Evolutionary conservation across 2,888 invertebrate species (phyloP), one percentile per base, ranked within the genome.

Genomic region (Diarsia dahlii): DNA sequence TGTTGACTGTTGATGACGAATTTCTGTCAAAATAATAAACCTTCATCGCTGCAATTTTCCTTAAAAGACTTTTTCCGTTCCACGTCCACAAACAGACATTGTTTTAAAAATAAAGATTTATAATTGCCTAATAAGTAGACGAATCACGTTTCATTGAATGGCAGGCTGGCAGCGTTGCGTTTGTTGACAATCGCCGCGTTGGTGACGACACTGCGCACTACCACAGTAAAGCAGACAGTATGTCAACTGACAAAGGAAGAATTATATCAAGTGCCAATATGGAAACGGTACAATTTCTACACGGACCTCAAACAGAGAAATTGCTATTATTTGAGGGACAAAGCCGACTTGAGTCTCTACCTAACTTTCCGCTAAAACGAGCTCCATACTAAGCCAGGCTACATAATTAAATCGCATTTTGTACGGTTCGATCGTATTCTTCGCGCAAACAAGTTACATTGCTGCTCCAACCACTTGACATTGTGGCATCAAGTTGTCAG

Each of bases 81-180:
- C 52, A 71, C 48, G 70, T 65, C 39, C 34, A 67, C 83, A 81
- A 86, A 85, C 75, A 74, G 71, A 88, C 80, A 76, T 83, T 68
- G 84, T 84, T 76, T 84, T 45, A 81, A 76, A 80, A 84, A 88
- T 80, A 80, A 81, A 85, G 79, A 82, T 83, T 89, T 87, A 86
- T 91, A 89, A 92, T 90, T 89, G 88, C 89, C 85, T 90, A 89
- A 90, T 92, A 91, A 89, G 90, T 90, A 91, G 92, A 92, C 91
- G 88, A 91, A 91, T 91, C 92, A 92, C 91, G 92, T 93, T 92
- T 88, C 89, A 89, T 91, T 90, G 89, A 91, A 85, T 85, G 84
- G 87, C 82, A 82, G 89, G 91, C 85, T 85, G 84, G 87, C 82
- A 82, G 81, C 85, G 87, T 90, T 87, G 89, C 88, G 88, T 90